Conservation (phyloP, 2,888 invertebrate species). For the Rhagonycha fulva region DNA sequence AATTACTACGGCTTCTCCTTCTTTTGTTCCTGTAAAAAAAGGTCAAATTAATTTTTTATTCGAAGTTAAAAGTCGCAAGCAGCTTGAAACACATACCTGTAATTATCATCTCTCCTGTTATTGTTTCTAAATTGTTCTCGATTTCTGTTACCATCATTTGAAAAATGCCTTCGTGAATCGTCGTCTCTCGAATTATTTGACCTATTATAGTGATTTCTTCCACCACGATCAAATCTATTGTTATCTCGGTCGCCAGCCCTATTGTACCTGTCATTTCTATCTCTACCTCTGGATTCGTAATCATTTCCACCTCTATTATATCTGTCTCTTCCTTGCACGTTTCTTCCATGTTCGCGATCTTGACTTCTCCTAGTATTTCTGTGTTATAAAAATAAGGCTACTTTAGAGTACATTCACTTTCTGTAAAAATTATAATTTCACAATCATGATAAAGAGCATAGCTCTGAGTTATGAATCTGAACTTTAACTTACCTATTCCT, state of each 20-base stretch:
- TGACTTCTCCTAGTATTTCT: conserved; percentile 13
- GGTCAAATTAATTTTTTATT: background rate
- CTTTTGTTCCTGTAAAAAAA: conserved; percentile 32
- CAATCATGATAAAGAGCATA: background rate
- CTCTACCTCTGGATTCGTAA: background rate
- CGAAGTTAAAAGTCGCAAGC: background rate
- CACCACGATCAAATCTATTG: conserved; percentile 12
- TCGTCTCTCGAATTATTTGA: conserved; percentile 7
- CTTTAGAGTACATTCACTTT: background rate
- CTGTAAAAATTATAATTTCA: background rate
- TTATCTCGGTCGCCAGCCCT: conserved; percentile 21
- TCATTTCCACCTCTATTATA: background rate
- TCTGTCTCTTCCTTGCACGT: background rate
- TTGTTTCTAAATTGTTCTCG: conserved; percentile 25
- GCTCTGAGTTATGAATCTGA: background rate
- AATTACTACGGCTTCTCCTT: conserved; percentile 46
- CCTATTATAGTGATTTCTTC: conserved; percentile 5
- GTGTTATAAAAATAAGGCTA: background rate
- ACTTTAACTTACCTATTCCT: background rate
- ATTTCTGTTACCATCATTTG: conserved; percentile 5
- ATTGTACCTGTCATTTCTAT: conserved; percentile 21
- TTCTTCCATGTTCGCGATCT: background rate
- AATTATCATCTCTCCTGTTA: conserved; percentile 27
- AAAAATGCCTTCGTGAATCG: conserved; percentile 4
- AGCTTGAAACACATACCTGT: conserved; percentile 8